Percentiles rank a stretch among this genome's conserved stretches.
Evolutionary conservation across 2,888 invertebrate genomes (phyloP).

Genomic region (Ochropleura leucogaster): DNA sequence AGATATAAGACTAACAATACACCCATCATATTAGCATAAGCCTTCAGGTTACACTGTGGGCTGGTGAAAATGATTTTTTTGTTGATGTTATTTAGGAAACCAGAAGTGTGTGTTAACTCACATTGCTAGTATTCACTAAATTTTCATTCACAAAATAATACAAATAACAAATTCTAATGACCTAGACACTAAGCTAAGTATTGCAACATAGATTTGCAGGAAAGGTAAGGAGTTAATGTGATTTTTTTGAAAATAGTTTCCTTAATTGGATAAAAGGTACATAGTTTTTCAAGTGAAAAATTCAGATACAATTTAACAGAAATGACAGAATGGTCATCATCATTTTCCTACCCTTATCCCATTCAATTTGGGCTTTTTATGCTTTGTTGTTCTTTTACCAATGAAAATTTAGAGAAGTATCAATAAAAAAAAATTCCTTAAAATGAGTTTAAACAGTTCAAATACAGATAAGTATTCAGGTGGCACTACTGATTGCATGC

Average conservation of each 20-base stretch:
- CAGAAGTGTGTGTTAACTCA: neutral
- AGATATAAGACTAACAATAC: neutral
- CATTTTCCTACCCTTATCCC: too few relatives aligned
- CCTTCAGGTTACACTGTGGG: constrained; percentile 9
- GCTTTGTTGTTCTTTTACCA: neutral
- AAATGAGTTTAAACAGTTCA: constrained; percentile 2
- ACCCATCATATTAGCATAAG: constrained; percentile 1
- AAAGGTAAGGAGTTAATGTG: constrained; percentile 10
- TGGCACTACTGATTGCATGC: neutral
- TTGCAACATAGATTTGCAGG: constrained; percentile 5
- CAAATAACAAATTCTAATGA: neutral
- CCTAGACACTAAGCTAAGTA: neutral
- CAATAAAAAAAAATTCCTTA: neutral
- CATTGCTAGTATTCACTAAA: neutral
- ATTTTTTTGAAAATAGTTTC: neutral
- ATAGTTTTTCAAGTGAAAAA: neutral
- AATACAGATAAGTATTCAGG: constrained; percentile 16
- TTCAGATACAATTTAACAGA: too few relatives aligned
- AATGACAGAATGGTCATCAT: too few relatives aligned
- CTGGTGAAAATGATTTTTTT: constrained; percentile 6
- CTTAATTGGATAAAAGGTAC: constrained; percentile 11
- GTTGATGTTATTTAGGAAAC: neutral
- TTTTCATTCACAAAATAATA: neutral
- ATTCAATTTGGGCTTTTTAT: neutral
- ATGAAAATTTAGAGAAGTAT: constrained; percentile 26